Evolutionary conservation across 2,888 invertebrate species (phyloP), one percentile per base, ranked within the genome.

Genomic region (Trichogramma dendrolimi): DNA sequence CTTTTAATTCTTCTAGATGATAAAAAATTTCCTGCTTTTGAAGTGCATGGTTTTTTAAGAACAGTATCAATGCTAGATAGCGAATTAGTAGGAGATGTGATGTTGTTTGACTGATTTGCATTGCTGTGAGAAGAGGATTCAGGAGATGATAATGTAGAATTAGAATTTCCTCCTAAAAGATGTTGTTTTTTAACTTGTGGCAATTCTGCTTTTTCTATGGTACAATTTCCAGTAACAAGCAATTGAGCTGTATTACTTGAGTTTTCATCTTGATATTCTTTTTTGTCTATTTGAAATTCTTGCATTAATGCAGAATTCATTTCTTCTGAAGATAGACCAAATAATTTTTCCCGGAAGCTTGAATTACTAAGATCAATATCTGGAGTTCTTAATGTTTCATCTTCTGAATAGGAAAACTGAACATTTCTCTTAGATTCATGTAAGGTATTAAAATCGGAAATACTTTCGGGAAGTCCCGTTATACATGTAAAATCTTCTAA

Each of bases 351-450:
- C 10, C 68, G 61, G 54, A 69, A 71, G 48, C 67, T 64, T 11
- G 66, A 62, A 6, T 55, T 44, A 50, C 62, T 67, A 46, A 60
- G 63, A 62, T 72, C 62, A 52, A 65, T 64, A 27, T 62, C 64
- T 10, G 69, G 62, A n/a, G 67, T 67, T 10, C 62, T 54, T 1
- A 70, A 67, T 5, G 70, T 70, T 47, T 67, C 63, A 5, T 42
- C 43, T 10, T 68, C 64, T 5, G 40, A 50, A 39, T 43, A 43
- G 38, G 52, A 64, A 8, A 64, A 63, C 5, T 54, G 60, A 57
- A 72, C 67, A 52, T 65, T 68, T 47, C 61, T 54, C 51, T 64
- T 60, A 1, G 69, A 27, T 27, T 27, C 27, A 27, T 27, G 27
- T 27, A 27, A 27, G 27, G 2, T 27, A 27, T 27, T 27, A 27